A percentile compares a stretch with the other conserved stretches of the same genome.
Conservation (phyloP, 2,113 vertebrate genomes). For the Colinus virginianus region DNA sequence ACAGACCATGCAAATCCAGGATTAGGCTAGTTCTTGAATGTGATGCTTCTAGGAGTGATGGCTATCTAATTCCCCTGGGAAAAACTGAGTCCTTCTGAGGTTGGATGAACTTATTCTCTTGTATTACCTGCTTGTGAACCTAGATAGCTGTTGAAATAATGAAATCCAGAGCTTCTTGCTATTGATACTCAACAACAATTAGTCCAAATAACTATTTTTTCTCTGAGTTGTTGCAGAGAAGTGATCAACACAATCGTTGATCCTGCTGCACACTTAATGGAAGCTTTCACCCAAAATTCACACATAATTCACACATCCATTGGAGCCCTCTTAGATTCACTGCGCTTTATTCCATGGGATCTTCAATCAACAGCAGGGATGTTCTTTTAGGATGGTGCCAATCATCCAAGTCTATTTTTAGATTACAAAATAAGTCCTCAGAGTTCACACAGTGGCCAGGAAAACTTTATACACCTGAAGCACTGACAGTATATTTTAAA, state of each 20-base stretch:
- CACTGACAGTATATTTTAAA: neutral
- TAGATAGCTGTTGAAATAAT: neutral
- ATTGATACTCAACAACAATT: neutral
- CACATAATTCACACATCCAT: accelerated
- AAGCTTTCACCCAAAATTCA: neutral
- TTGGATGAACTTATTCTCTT: neutral
- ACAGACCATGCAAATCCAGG: neutral
- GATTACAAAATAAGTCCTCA: neutral
- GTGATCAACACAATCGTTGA: neutral
- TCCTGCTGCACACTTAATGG: neutral
- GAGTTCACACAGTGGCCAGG: neutral
- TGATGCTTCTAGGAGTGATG: neutral
- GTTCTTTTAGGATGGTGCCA: neutral
- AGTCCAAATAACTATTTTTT: neutral
- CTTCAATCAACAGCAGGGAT: neutral
- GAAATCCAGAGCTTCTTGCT: neutral
- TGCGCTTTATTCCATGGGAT: neutral
- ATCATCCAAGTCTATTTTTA: neutral
- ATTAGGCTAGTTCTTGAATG: neutral
- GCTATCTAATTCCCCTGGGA: neutral
- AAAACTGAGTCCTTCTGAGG: neutral
- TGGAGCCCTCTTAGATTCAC: neutral
- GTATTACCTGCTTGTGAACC: neutral
- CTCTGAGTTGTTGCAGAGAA: neutral
- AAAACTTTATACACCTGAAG: neutral